phyloP scores from a whole-genome alignment of 1,140 invertebrate genomes.

The Bombus sylvicola region DNA sequence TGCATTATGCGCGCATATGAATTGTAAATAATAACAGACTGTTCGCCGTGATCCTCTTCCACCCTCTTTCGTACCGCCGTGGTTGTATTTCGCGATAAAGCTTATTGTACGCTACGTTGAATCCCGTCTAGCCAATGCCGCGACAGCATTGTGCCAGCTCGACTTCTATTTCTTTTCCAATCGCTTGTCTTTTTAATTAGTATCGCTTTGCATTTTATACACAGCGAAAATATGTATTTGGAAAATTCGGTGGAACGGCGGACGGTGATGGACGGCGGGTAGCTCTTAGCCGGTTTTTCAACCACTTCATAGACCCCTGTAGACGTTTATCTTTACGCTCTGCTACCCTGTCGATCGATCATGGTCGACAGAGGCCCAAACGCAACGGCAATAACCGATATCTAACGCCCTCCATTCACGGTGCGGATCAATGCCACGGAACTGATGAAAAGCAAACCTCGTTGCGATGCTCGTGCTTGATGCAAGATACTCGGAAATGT shows the following conservation, averaged over 20 bases:
- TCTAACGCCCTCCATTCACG: not conserved
- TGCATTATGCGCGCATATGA: slow-evolving; percentile 6
- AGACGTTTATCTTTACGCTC: slow-evolving; percentile 18
- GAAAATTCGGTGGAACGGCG: not conserved
- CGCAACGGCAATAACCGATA: slow-evolving; percentile 27
- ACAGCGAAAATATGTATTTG: not conserved
- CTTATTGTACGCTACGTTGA: not conserved
- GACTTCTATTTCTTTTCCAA: not conserved
- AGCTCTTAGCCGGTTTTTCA: not conserved
- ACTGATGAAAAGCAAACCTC: not conserved
- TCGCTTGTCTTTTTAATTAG: not conserved
- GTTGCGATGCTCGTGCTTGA: not conserved
- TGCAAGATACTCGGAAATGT: not conserved
- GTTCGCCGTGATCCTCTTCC: not conserved
- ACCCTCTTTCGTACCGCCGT: not conserved
- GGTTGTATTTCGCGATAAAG: not conserved
- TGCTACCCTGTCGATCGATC: slow-evolving; percentile 9
- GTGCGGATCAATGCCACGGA: not conserved
- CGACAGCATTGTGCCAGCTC: not conserved
- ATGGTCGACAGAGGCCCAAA: not conserved
- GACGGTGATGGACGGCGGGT: not conserved
- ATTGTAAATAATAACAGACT: slow-evolving; percentile 23
- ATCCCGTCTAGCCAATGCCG: not conserved
- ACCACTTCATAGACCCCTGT: not conserved
- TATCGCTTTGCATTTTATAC: not conserved